Conservation (phyloP, 1,140 invertebrate genomes). For the Drosophila tristis region DNA sequence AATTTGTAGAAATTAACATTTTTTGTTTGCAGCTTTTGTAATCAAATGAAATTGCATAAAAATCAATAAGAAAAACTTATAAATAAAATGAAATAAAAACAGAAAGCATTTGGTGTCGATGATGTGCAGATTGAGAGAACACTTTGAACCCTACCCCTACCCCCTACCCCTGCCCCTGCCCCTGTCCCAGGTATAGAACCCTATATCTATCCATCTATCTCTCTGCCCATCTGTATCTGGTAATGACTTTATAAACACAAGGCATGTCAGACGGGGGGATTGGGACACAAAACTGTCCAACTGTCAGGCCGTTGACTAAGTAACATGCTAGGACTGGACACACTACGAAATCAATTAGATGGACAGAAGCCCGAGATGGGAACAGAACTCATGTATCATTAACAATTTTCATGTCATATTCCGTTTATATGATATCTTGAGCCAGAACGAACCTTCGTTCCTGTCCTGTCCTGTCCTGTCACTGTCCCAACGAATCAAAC, state of each 20-base stretch:
- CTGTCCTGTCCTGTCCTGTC: constrained; percentile 24
- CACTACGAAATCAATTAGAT: constrained; percentile 73
- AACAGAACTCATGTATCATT: constrained; percentile 74
- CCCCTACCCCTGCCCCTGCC: constrained; percentile 4
- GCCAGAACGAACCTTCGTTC: constrained; percentile 7
- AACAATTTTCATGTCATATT: constrained; percentile 78
- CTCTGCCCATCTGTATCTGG: constrained; percentile 9
- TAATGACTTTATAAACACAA: constrained; percentile 76
- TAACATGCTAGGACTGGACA: constrained; percentile 48
- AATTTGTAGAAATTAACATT: constrained; percentile 83
- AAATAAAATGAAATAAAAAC: constrained; percentile 28
- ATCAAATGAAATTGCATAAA: constrained; percentile 82
- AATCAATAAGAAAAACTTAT: constrained; percentile 60
- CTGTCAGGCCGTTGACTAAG: constrained; percentile 57
- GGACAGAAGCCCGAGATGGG: constrained; percentile 32
- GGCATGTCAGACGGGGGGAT: constrained; percentile 9
- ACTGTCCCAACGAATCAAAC: constrained; percentile 45
- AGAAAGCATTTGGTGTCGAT: constrained; percentile 27
- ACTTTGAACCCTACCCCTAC: constrained; percentile 8
- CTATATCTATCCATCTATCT: constrained; percentile 8
- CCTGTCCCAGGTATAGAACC: constrained; percentile 25
- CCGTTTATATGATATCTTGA: constrained; percentile 64
- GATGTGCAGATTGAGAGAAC: constrained; percentile 27
- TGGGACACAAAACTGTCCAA: constrained; percentile 50
- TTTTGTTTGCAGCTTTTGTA: constrained; percentile 58